A percentile compares a stretch with the other conserved stretches of the same genome.
phyloP scores from a whole-genome alignment of 2,888 invertebrate genomes.

The Cheilosia scutellata region DNA sequence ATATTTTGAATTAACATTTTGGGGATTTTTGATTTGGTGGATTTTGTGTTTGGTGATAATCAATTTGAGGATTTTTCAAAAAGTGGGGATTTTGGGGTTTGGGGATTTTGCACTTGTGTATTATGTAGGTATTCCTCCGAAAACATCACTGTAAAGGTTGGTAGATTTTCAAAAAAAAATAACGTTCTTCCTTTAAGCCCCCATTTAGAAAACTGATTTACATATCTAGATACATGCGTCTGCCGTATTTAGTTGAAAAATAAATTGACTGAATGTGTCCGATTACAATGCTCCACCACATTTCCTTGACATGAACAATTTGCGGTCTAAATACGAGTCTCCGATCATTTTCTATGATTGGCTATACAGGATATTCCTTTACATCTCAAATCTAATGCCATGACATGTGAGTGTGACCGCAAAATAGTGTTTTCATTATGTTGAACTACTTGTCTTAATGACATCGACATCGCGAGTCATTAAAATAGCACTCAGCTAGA shows the following conservation, averaged over 20 bases:
- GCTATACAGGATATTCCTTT: not conserved
- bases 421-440: slow-evolving; percentile 40
- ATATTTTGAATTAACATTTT: too few species aligned
- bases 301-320: slow-evolving; percentile 44
- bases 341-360: slow-evolving; percentile 3
- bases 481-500: not conserved
- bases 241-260: not conserved
- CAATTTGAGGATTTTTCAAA: too few species aligned
- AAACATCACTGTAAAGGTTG: too few species aligned
- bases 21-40: too few species aligned
- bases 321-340: slow-evolving; percentile 32
- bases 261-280: not conserved
- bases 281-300: not conserved
- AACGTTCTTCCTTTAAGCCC: too few species aligned
- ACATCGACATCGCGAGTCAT: slow-evolving; percentile 5
- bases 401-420: slow-evolving; percentile 36
- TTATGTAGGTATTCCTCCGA: too few species aligned
- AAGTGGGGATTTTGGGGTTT: too few species aligned
- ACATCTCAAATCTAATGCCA: slow-evolving; percentile 25
- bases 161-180: too few species aligned
- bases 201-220: too few species aligned
- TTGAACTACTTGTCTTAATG: slow-evolving; percentile 29
- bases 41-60: too few species aligned
- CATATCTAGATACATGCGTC: too few species aligned
- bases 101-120: too few species aligned